Evolutionary conservation across 2,888 invertebrate species (phyloP), one percentile per base, ranked within the genome.

Genomic region (Sipha maydis): DNA sequence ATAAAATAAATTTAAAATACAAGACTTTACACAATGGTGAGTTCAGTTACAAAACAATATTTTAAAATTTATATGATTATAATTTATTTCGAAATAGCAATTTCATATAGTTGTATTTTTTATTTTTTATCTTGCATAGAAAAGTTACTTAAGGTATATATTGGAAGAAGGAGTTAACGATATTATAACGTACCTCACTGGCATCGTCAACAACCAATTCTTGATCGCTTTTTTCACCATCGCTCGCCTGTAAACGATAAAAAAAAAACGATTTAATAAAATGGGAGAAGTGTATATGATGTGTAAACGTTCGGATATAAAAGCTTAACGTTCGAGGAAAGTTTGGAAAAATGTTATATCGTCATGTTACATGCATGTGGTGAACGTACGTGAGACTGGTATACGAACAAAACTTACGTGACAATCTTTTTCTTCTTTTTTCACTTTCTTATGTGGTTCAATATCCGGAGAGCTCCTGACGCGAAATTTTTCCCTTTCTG

Each of bases 191-290:
- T 77, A 90, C 90, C 89, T 98, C 97, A 90, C 97, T 97, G 84
- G 97, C 97, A 91, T 97, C 98, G 92, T 98, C 98, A 48, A 98
- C 98, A 90, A 98, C 98, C 91, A 98, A 93, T 92, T 98, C 98
- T 93, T 97, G 96, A 92, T 97, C 97, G 91, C 95, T 96, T 92
- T 96, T 96, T 92, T 96, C 96, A 89, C 95, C 96, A 92, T 96
- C 96, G 92, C 95, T 96, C 91, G 95, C 95, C 95, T 95, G 92
- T 90, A 92, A 91, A 86, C 38, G 88, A 83, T 85, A 79, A 78
- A 85, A 85, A 54, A 79, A 31, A 75, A 69, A 76, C 38, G 75
- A 84, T 67, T 85, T 67, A 77, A 69, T 85, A 85, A 77, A 67
- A 41, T 11, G 83, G 38, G 3, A 17, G 28, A 19, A 54, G 54